These are phyloP conservation scores for Cairina moschata DNA, from an alignment of 2,113 vertebrate genomes.

Conservation along the genomic window DNA sequence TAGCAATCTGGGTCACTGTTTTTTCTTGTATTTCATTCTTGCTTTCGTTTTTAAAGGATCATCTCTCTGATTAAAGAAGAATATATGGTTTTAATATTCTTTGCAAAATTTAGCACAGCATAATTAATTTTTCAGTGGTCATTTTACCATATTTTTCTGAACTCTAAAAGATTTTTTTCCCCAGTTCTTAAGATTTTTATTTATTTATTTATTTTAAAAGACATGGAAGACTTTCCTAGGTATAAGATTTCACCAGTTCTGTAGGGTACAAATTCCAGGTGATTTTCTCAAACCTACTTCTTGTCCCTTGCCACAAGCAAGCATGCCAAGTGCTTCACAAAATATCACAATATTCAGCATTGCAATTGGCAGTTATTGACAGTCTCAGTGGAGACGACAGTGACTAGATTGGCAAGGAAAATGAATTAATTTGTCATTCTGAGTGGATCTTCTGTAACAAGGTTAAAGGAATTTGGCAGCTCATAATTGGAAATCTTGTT, in stretches of 20 bases:
- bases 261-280: background rate
- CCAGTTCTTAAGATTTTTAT: background rate
- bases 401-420: conserved; percentile 57
- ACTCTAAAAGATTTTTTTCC: background rate
- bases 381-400: conserved; percentile 44
- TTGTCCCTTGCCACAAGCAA: background rate
- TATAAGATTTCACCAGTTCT: background rate
- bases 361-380: conserved; percentile 47
- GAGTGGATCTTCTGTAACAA: conserved; percentile 37
- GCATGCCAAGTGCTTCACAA: conserved; percentile 30
- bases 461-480: conserved; percentile 48
- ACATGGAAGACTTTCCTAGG: background rate
- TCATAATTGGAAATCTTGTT: conserved; percentile 37
- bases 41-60: background rate
- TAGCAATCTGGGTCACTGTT: background rate
- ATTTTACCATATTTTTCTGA: background rate
- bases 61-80: background rate
- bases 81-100: background rate
- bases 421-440: conserved; percentile 57
- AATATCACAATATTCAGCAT: conserved; percentile 26
- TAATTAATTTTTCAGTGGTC: background rate
- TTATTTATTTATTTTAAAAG: background rate
- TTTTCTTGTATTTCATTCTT: background rate
- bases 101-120: background rate
- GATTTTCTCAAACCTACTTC: background rate